These are phyloP conservation scores for Thunnus thynnus DNA, from an alignment of 2,113 vertebrate genomes.

Conservation along the genomic window DNA sequence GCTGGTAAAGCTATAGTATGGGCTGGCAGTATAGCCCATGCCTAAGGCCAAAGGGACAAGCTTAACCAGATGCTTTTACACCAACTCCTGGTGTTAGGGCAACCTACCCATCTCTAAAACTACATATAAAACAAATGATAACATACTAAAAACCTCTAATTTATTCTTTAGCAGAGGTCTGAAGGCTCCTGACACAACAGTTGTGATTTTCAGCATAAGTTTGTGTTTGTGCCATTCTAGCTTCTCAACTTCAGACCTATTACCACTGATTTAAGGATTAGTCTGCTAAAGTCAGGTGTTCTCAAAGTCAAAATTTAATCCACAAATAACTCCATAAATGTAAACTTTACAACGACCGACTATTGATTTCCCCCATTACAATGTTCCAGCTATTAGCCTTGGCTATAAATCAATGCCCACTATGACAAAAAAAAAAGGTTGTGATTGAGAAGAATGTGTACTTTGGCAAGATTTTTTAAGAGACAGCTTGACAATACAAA, in stretches of 20 bases:
- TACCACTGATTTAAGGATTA: background rate
- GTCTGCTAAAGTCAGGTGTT: background rate
- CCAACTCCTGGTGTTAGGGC: background rate
- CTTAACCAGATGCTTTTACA: constrained; percentile 59
- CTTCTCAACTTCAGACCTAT: background rate
- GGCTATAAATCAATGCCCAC: constrained; percentile 41
- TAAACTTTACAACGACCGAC: background rate
- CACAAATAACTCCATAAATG: constrained; percentile 15
- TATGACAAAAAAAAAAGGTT: constrained; percentile 14
- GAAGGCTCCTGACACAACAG: background rate
- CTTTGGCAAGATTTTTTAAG: constrained; percentile 37
- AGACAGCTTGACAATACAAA: constrained; percentile 60
- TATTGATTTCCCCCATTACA: background rate
- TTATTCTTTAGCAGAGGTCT: background rate
- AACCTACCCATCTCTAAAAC: background rate
- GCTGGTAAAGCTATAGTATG: constrained; percentile 49
- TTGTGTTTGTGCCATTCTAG: constrained; percentile 23
- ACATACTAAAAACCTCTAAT: background rate
- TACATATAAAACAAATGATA: background rate
- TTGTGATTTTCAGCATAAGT: too few species aligned
- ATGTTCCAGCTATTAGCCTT: constrained; percentile 30
- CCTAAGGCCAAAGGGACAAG: constrained; percentile 50
- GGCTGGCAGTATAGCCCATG: constrained; percentile 28
- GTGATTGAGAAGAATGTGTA: constrained; percentile 54
- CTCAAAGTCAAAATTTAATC: constrained; percentile 38